These are phyloP conservation scores for Acrocyrtus sp. DNA, from an alignment of 2,888 invertebrate species.

Conservation along the genomic window DNA sequence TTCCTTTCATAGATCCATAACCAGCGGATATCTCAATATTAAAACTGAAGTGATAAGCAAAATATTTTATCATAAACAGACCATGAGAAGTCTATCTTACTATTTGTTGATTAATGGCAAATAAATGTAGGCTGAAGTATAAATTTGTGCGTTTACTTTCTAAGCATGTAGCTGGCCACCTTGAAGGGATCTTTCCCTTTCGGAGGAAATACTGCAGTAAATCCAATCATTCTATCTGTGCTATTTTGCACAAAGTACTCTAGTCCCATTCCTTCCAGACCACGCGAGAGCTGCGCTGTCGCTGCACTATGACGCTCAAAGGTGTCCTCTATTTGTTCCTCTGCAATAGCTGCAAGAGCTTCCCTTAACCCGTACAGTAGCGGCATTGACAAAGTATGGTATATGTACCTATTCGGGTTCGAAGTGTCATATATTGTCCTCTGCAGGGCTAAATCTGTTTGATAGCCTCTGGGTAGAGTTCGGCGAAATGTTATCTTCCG, in stretches of 20 bases:
- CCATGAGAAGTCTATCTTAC: too few relatives aligned
- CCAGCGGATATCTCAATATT: slow-evolving; percentile 30
- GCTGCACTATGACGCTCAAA: slow-evolving; percentile 78
- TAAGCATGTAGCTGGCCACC: slow-evolving; percentile 73
- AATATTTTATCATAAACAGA: neutral
- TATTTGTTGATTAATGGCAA: too few relatives aligned
- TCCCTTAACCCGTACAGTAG: slow-evolving; percentile 82
- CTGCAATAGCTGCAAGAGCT: slow-evolving; percentile 77
- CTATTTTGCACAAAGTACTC: slow-evolving; percentile 76
- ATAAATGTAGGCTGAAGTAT: neutral
- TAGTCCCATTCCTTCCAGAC: slow-evolving; percentile 76
- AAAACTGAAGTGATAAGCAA: slow-evolving; percentile 3
- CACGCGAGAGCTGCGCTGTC: slow-evolving; percentile 74
- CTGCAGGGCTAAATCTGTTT: slow-evolving; percentile 23
- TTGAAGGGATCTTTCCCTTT: slow-evolving; percentile 73
- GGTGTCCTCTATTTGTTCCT: slow-evolving; percentile 76
- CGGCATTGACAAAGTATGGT: slow-evolving; percentile 71
- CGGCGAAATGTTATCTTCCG: slow-evolving; percentile 12
- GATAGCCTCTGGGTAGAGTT: slow-evolving; percentile 15
- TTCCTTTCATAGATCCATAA: slow-evolving; percentile 13
- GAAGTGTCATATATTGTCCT: neutral
- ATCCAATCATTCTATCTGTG: slow-evolving; percentile 75
- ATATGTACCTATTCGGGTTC: neutral
- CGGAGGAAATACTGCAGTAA: slow-evolving; percentile 76
- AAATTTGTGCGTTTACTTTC: slow-evolving; percentile 69